These are phyloP conservation scores for Mactra quadrangularis DNA, from an alignment of 1,140 invertebrate genomes.

Conservation along the genomic window DNA sequence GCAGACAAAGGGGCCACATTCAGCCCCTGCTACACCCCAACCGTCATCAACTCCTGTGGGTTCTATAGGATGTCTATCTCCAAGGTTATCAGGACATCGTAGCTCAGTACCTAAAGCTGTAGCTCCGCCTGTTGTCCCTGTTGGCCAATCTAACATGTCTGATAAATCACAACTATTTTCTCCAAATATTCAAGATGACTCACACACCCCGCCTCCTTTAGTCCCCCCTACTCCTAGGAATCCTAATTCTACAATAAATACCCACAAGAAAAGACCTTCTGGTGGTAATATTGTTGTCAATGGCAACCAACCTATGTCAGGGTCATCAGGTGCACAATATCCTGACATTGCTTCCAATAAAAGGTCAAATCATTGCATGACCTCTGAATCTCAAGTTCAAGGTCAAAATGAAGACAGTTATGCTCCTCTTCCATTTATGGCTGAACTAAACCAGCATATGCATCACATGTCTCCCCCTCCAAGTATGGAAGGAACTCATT, in stretches of 20 bases:
- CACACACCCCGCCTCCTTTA: conserved; percentile 7
- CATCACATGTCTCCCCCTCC: conserved; percentile 52
- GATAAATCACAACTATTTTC: too few relatives aligned
- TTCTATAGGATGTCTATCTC: conserved; percentile 61
- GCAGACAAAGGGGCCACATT: conserved; percentile 53
- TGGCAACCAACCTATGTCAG: conserved; percentile 60
- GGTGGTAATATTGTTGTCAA: conserved; percentile 57
- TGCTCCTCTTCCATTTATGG: conserved; percentile 67
- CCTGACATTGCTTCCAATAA: conserved; percentile 50
- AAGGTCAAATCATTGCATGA: conserved; percentile 29
- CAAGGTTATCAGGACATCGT: conserved; percentile 41
- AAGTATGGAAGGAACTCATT: conserved; percentile 2
- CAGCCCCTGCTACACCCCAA: conserved; percentile 50
- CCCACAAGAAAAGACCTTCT: conserved; percentile 58
- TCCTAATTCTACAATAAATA: conserved; percentile 62
- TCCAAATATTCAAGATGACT: neutral
- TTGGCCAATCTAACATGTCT: neutral
- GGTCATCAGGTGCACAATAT: conserved; percentile 20
- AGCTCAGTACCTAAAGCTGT: conserved; percentile 32
- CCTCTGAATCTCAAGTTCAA: conserved; percentile 38
- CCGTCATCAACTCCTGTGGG: conserved; percentile 58
- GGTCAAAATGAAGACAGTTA: conserved; percentile 29
- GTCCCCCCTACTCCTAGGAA: conserved; percentile 57
- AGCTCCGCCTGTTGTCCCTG: conserved; percentile 31
- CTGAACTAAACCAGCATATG: conserved; percentile 63